Conservation (phyloP, 2,888 invertebrate genomes). For the Drosophila pseudotakahashii region DNA sequence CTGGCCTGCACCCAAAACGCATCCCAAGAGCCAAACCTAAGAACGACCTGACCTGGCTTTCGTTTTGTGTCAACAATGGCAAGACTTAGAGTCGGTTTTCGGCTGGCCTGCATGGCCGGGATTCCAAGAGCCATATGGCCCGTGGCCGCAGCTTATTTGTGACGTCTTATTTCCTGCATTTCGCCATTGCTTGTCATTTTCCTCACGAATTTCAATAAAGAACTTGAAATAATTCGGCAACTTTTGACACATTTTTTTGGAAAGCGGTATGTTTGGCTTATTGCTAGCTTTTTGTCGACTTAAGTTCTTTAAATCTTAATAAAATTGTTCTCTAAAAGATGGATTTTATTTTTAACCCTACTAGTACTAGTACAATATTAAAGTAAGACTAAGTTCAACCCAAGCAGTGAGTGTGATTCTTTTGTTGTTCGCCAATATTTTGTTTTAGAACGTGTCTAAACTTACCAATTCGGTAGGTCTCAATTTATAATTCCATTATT, state of each 20-base stretch:
- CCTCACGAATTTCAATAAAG: conserved; percentile 50
- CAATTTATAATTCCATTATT: conserved; percentile 33
- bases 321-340: too few relatives aligned
- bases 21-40: not conserved
- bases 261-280: conserved; percentile 1
- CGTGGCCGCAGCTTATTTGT: conserved; percentile 43
- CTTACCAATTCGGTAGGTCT: not conserved
- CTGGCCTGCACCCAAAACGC: not conserved
- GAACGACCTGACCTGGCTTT: not conserved
- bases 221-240: conserved; percentile 52
- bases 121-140: conserved; percentile 37
- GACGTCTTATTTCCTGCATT: conserved; percentile 25
- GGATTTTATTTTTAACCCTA: too few relatives aligned
- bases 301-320: too few relatives aligned
- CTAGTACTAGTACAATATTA: not conserved
- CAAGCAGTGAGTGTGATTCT: conserved; percentile 5
- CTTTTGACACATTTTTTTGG: conserved; percentile 13
- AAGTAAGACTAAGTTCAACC: not conserved
- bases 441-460: conserved; percentile 19
- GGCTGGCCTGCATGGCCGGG: conserved; percentile 13
- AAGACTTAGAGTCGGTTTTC: not conserved
- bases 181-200: conserved; percentile 32
- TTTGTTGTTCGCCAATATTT: conserved; percentile 8
- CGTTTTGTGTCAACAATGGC: not conserved
- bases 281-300: not conserved